Percentiles rank a stretch among this genome's conserved stretches.
Evolutionary conservation across 2,113 vertebrate genomes (phyloP).

Genomic region (Cacatua alba): DNA sequence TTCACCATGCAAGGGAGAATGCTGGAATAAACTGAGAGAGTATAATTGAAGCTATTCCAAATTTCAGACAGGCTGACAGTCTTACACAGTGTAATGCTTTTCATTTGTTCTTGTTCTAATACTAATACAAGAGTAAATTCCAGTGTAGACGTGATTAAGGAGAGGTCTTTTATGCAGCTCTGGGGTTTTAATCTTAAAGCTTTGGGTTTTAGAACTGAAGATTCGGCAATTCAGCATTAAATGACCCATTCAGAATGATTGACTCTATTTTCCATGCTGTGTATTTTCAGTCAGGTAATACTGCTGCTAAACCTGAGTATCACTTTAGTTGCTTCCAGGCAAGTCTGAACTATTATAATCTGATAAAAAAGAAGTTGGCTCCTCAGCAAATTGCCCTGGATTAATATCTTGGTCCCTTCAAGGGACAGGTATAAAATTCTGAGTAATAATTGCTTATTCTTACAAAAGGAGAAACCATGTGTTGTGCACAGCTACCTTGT

Average conservation of each 20-base stretch:
- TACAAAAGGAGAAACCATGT: neutral
- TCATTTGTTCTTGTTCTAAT: slow-evolving; percentile 9
- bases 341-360: neutral
- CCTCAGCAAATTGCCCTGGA: neutral
- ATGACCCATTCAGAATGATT: neutral
- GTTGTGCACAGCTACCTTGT: neutral
- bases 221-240: slow-evolving; percentile 1
- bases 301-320: neutral
- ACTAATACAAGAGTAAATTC: slow-evolving; percentile 13
- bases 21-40: neutral
- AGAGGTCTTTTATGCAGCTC: neutral
- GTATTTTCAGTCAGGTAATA: neutral
- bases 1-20: neutral
- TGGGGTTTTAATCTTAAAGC: neutral
- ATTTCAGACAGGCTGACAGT: neutral
- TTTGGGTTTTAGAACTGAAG: neutral
- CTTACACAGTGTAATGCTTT: neutral
- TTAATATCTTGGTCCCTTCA: neutral
- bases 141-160: neutral
- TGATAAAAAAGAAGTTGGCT: neutral
- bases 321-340: neutral
- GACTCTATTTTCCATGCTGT: neutral
- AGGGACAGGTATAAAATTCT: neutral
- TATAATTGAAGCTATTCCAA: neutral
- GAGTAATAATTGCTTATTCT: neutral